phyloP scores from a whole-genome alignment of 2,113 vertebrate genomes.

The Osmerus eperlanus region DNA sequence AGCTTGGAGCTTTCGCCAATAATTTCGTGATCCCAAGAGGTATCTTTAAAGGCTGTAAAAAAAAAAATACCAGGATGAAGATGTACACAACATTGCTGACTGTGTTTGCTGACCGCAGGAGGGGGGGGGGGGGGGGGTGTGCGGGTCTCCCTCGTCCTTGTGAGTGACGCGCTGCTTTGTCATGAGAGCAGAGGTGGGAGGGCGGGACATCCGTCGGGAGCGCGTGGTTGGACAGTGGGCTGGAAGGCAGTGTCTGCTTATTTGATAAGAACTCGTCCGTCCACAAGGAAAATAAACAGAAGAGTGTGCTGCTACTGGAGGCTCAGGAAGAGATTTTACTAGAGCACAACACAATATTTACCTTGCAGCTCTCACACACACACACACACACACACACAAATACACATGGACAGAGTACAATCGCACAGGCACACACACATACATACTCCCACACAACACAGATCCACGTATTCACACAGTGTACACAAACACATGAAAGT shows the following conservation, averaged over 20 bases:
- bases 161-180: conserved; percentile 1
- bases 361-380: conserved; percentile 52
- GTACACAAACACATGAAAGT: conserved; percentile 11
- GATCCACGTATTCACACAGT: neutral
- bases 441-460: conserved; percentile 3
- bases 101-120: conserved; percentile 26
- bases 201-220: conserved; percentile 51
- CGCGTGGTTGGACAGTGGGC: conserved; percentile 59
- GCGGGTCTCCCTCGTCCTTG: conserved; percentile 12
- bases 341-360: conserved; percentile 80
- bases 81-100: neutral
- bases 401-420: conserved; percentile 28
- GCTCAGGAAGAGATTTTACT: conserved; percentile 70
- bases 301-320: conserved; percentile 63
- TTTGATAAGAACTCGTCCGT: conserved; percentile 80
- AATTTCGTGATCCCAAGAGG: too few species aligned
- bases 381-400: conserved; percentile 40
- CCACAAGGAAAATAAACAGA: conserved; percentile 76
- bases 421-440: conserved; percentile 31
- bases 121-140: conserved; percentile 30
- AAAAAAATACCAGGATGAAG: too few species aligned
- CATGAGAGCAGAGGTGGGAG: neutral
- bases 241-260: conserved; percentile 69
- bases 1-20: too few species aligned
- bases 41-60: too few species aligned